Evolutionary conservation across 1,140 invertebrate species (phyloP).

Genomic region (Phortica variegata): DNA sequence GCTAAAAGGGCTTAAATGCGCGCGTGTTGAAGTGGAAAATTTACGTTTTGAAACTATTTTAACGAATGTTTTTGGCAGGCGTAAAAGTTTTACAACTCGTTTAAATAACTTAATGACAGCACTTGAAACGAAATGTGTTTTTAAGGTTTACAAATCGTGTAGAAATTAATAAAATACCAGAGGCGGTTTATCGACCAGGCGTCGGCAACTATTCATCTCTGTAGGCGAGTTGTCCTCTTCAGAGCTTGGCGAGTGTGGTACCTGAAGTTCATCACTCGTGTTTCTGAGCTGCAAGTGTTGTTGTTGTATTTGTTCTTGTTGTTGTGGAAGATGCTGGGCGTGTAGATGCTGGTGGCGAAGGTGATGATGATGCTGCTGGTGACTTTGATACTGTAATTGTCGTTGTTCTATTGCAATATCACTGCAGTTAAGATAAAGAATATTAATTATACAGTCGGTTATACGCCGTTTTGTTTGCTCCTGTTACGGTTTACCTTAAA

Average conservation of each 20-base stretch:
- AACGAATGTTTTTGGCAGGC: constrained; percentile 44
- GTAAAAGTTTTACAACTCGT: no score
- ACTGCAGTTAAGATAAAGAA: no score
- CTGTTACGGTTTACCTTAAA: constrained; percentile 31
- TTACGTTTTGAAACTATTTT: constrained; percentile 54
- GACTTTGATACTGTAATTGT: constrained; percentile 14
- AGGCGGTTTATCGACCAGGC: constrained; percentile 77
- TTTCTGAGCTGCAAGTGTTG: constrained; percentile 18
- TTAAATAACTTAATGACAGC: constrained; percentile 38
- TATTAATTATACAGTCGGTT: no score
- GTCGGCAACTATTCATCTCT: constrained; percentile 81
- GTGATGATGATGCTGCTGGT: constrained; percentile 29
- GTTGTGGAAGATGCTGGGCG: constrained; percentile 11
- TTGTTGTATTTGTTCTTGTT: constrained; percentile 11
- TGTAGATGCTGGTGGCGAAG: constrained; percentile 7
- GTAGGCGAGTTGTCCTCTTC: constrained; percentile 87
- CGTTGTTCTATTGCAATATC: no score
- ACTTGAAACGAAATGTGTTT: constrained; percentile 16
- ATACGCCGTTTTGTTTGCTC: no score
- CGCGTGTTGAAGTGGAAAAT: constrained; percentile 50
- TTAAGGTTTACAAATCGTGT: no score
- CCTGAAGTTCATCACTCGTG: constrained; percentile 43
- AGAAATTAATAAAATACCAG: no score
- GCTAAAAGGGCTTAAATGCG: no score
- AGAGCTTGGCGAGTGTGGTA: constrained; percentile 71